Percentiles rank a stretch among this genome's conserved stretches.
These are phyloP conservation scores for Aspidapion aeneum DNA, from an alignment of 2,888 invertebrate genomes.

Conservation along the genomic window DNA sequence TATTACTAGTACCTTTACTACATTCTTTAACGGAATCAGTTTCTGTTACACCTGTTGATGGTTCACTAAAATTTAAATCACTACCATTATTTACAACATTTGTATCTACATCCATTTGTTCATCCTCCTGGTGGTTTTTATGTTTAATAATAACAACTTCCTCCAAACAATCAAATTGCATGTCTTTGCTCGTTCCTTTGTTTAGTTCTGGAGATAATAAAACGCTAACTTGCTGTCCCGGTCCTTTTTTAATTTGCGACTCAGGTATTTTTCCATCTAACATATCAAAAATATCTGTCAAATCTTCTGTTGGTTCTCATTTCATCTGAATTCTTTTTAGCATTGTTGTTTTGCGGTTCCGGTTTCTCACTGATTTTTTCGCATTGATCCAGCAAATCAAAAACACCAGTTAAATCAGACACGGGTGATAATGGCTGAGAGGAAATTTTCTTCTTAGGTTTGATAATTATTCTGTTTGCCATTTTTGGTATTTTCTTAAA, in stretches of 20 bases:
- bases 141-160: not conserved
- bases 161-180: not conserved
- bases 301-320: constrained; percentile 13
- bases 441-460: constrained; percentile 17
- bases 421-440: constrained; percentile 27
- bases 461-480: constrained; percentile 16
- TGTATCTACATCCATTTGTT: constrained; percentile 28
- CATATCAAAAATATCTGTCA: constrained; percentile 33
- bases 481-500: too few relatives aligned
- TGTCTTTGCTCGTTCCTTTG: constrained; percentile 17
- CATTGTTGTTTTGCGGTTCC: not conserved
- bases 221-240: constrained; percentile 16
- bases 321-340: constrained; percentile 7
- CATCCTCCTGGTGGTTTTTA: constrained; percentile 11
- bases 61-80: too few relatives aligned
- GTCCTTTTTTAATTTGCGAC: constrained; percentile 18
- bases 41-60: constrained; percentile 17
- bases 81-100: too few relatives aligned
- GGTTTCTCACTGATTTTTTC: not conserved
- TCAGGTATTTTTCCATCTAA: constrained; percentile 33
- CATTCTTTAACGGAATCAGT: constrained; percentile 4
- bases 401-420: constrained; percentile 23
- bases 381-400: constrained; percentile 1
- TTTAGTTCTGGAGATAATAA: constrained; percentile 27
- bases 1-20: constrained; percentile 13